These are phyloP conservation scores for Tetraodon nigroviridis DNA, from an alignment of 2,113 vertebrate species.

Conservation along the genomic window DNA sequence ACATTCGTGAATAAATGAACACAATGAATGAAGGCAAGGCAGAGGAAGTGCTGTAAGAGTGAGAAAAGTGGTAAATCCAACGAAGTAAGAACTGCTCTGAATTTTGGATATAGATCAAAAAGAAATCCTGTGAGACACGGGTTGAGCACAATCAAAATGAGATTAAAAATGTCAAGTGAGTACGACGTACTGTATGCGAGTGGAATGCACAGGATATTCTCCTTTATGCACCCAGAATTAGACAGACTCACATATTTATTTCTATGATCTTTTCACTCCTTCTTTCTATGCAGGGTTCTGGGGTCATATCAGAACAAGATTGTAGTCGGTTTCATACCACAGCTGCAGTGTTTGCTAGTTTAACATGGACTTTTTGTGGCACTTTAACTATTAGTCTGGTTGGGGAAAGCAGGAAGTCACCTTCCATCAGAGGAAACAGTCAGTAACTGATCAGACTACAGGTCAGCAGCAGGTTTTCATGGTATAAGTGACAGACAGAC, in stretches of 20 bases:
- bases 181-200: constrained; percentile 34
- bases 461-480: constrained; percentile 29
- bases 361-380: constrained; percentile 54
- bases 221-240: constrained; percentile 28
- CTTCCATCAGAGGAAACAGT: constrained; percentile 59
- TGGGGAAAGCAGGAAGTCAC: constrained; percentile 70
- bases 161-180: constrained; percentile 54
- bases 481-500: constrained; percentile 14
- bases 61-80: constrained; percentile 23
- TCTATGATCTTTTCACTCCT: constrained; percentile 4
- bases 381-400: constrained; percentile 46
- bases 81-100: constrained; percentile 38
- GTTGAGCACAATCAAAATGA: constrained; percentile 47
- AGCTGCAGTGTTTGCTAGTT: constrained; percentile 56
- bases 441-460: constrained; percentile 36
- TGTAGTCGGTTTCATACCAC: constrained; percentile 41
- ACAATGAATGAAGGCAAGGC: constrained; percentile 24
- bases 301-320: constrained; percentile 57
- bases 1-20: constrained; percentile 31
- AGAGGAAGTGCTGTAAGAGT: constrained; percentile 14
- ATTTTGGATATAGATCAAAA: constrained; percentile 59
- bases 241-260: constrained; percentile 4
- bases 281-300: constrained; percentile 14
- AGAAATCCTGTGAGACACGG: constrained; percentile 47
- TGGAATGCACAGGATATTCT: constrained; percentile 29